phyloP scores from a whole-genome alignment of 2,113 vertebrate genomes.

The Atlantisia rogersi region DNA sequence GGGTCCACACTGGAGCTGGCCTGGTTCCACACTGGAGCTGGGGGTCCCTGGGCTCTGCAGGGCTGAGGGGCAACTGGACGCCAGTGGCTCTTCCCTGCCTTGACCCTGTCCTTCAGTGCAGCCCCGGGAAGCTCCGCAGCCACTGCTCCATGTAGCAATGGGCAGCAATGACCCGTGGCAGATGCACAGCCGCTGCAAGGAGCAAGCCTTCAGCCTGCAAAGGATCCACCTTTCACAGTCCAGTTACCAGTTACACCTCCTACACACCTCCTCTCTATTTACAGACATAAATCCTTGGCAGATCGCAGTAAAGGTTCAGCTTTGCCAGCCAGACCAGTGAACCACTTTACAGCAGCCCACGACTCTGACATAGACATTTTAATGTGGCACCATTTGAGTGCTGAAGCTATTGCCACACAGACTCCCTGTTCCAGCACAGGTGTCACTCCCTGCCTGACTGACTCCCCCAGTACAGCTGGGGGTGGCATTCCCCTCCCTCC shows the following conservation, averaged over 20 bases:
- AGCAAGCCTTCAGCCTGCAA: accelerated
- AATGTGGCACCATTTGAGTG: background rate
- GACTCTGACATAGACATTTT: background rate
- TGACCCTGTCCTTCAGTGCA: accelerated
- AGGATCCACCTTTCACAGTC: background rate
- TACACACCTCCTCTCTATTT: background rate
- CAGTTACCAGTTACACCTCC: background rate
- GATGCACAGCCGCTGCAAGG: accelerated
- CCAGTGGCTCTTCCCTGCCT: background rate
- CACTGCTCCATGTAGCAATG: accelerated
- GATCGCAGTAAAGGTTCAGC: background rate
- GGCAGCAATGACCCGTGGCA: background rate
- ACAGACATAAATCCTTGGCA: background rate
- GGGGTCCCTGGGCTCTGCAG: background rate
- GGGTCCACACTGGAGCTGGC: background rate
- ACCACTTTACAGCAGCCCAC: background rate
- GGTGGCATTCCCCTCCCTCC: accelerated
- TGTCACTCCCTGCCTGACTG: accelerated
- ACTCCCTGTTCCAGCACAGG: accelerated
- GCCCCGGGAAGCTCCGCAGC: background rate
- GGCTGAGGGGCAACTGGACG: background rate
- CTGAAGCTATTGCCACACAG: background rate
- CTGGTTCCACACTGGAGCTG: background rate
- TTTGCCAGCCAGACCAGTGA: background rate
- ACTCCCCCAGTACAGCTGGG: accelerated